Percentiles rank a stretch among this genome's conserved stretches.
Evolutionary conservation across 2,113 vertebrate species (phyloP).

Genomic region (Raja brachyura): DNA sequence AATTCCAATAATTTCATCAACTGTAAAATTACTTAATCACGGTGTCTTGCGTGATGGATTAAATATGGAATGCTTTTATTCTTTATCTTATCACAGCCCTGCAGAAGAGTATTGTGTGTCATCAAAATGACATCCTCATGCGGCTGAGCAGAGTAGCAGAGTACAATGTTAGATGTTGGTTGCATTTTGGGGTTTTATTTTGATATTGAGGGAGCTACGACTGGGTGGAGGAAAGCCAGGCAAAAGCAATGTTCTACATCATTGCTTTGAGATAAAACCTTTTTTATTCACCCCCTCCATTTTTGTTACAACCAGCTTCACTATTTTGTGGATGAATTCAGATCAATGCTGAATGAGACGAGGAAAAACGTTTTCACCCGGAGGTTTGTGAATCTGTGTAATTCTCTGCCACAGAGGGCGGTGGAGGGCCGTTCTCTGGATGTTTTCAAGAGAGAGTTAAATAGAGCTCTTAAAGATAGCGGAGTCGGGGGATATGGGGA

Average conservation of each 20-base stretch:
- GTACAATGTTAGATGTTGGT: neutral
- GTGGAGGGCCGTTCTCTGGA: too few relatives aligned
- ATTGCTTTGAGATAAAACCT: slow-evolving; percentile 25
- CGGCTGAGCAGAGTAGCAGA: neutral
- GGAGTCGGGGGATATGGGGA: too few relatives aligned
- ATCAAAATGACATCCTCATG: slow-evolving; percentile 38
- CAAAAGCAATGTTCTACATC: slow-evolving; percentile 17
- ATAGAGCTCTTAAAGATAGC: too few relatives aligned
- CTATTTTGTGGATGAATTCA: neutral
- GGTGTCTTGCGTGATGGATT: slow-evolving; percentile 77
- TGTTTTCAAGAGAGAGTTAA: too few relatives aligned
- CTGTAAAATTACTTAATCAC: slow-evolving; percentile 80
- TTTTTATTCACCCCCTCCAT: neutral
- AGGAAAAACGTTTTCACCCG: too few relatives aligned
- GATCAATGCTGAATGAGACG: neutral
- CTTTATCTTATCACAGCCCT: slow-evolving; percentile 66
- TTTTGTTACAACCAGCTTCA: neutral
- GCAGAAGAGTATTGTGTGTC: slow-evolving; percentile 57
- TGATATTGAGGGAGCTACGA: slow-evolving; percentile 11
- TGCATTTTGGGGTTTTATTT: neutral
- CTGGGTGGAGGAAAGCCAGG: neutral
- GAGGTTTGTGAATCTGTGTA: too few relatives aligned
- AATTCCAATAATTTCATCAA: slow-evolving; percentile 66
- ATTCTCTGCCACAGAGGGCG: too few relatives aligned
- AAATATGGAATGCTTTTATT: slow-evolving; percentile 65